These are phyloP conservation scores for Ephestia elutella DNA, from an alignment of 1,140 invertebrate genomes.

Conservation along the genomic window DNA sequence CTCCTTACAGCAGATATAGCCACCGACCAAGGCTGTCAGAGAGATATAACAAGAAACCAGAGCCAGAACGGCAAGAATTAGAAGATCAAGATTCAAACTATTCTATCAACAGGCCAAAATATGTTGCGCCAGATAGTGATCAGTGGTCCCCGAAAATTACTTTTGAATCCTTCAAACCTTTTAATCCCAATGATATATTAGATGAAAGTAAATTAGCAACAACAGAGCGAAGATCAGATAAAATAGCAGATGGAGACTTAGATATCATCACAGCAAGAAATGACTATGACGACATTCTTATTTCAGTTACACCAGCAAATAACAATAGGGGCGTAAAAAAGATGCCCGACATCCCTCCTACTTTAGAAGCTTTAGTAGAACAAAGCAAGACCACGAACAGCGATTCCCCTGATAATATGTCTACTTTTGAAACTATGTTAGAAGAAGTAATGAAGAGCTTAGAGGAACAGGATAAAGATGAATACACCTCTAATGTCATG, in stretches of 20 bases:
- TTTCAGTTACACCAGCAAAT: slow-evolving; percentile 65
- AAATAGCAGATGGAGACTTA: slow-evolving; percentile 28
- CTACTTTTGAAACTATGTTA: slow-evolving; percentile 70
- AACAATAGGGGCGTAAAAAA: slow-evolving; percentile 58
- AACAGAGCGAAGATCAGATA: slow-evolving; percentile 36
- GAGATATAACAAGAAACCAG: slow-evolving; percentile 57
- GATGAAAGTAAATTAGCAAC: slow-evolving; percentile 50
- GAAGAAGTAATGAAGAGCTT: slow-evolving; percentile 74
- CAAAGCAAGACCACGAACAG: slow-evolving; percentile 58
- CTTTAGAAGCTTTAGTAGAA: slow-evolving; percentile 62
- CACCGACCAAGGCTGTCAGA: slow-evolving; percentile 56
- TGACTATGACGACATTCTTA: slow-evolving; percentile 64
- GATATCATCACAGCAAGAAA: slow-evolving; percentile 71
- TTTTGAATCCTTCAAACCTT: slow-evolving; percentile 75
- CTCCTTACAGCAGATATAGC: slow-evolving; percentile 39
- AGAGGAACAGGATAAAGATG: slow-evolving; percentile 71
- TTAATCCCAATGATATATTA: slow-evolving; percentile 69
- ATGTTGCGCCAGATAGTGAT: slow-evolving; percentile 68
- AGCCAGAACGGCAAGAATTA: slow-evolving; percentile 32
- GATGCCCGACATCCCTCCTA: slow-evolving; percentile 62
- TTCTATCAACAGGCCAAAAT: slow-evolving; percentile 67
- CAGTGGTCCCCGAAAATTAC: slow-evolving; percentile 80
- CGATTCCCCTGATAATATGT: slow-evolving; percentile 49
- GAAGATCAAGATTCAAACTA: slow-evolving; percentile 70
- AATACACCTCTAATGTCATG: slow-evolving; percentile 66